Evolutionary conservation across 2,888 invertebrate species (phyloP).

Genomic region (Acleris laterana): DNA sequence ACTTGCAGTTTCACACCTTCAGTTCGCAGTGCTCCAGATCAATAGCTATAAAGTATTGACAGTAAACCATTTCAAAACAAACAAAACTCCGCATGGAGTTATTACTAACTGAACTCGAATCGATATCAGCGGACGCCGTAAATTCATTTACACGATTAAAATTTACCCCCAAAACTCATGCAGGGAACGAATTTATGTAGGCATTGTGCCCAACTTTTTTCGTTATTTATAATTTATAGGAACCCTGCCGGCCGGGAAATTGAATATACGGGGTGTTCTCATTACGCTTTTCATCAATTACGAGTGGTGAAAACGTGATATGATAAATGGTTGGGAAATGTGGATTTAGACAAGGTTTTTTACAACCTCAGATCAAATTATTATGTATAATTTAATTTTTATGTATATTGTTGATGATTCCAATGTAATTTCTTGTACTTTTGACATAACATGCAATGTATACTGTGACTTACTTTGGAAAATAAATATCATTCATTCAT

Average conservation of each 20-base stretch:
- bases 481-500: no score
- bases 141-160: conserved; percentile 35
- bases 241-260: conserved; percentile 12
- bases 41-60: neutral
- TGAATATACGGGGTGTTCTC: conserved; percentile 26
- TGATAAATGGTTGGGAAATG: neutral
- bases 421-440: no score
- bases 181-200: conserved; percentile 33
- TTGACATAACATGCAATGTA: no score
- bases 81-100: conserved; percentile 9
- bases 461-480: no score
- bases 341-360: neutral
- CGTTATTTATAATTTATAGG: conserved; percentile 34
- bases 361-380: neutral
- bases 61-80: neutral
- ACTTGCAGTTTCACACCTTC: no score
- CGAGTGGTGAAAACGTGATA: conserved; percentile 6
- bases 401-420: no score
- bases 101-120: conserved; percentile 4
- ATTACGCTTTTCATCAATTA: conserved; percentile 28
- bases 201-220: conserved; percentile 33
- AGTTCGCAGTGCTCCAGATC: no score
- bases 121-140: conserved; percentile 19
- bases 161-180: conserved; percentile 31
- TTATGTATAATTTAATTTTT: no score